phyloP scores from a whole-genome alignment of 1,140 invertebrate genomes.

The Diorhabda elongata region DNA sequence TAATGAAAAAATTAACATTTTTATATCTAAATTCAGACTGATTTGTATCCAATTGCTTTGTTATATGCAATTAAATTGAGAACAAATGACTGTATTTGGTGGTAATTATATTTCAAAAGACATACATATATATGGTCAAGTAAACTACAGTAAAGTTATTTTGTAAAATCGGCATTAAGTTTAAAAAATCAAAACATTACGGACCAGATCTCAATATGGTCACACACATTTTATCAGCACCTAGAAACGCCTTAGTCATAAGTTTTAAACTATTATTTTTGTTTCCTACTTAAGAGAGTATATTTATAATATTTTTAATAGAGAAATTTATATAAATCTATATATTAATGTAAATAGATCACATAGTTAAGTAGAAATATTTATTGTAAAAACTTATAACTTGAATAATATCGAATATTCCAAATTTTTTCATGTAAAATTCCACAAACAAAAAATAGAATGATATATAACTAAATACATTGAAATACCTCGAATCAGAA shows the following conservation, averaged over 20 bases:
- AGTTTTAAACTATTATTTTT: conserved; percentile 42
- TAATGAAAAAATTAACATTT: too few species aligned
- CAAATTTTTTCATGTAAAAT: background rate
- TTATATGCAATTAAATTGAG: too few species aligned
- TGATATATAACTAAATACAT: too few species aligned
- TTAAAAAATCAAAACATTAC: background rate
- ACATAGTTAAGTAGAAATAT: conserved; percentile 33
- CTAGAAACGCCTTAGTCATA: conserved; percentile 40
- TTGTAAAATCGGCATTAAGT: too few species aligned
- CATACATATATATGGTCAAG: too few species aligned
- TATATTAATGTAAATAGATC: conserved; percentile 44
- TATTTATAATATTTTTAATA: conserved; percentile 50
- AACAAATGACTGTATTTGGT: too few species aligned
- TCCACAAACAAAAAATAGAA: conserved; percentile 13
- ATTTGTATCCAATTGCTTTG: too few species aligned
- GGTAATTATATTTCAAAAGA: too few species aligned
- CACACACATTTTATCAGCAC: conserved; percentile 35
- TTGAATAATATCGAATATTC: conserved; percentile 4
- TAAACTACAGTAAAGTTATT: too few species aligned
- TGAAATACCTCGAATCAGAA: too few species aligned
- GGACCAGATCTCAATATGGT: background rate
- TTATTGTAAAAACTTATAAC: conserved; percentile 23
- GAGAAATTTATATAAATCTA: conserved; percentile 45
- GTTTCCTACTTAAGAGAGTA: conserved; percentile 48
- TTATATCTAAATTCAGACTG: too few species aligned